A percentile compares a stretch with the other conserved stretches of the same genome.
Conservation (phyloP, 2,888 invertebrate species). For the Eucera pruinosa region DNA sequence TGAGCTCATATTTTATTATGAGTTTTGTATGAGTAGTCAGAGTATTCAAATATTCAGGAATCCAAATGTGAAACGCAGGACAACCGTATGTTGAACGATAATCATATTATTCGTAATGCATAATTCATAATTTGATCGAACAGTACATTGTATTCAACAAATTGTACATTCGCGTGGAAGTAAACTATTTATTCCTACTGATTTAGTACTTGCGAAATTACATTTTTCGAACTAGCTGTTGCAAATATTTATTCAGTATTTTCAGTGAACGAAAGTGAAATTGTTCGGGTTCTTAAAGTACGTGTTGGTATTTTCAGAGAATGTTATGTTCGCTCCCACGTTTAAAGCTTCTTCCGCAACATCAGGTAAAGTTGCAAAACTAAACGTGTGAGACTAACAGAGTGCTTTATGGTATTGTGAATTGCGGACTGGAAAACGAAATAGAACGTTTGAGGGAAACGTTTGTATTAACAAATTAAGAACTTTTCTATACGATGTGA, state of each 20-base stretch:
- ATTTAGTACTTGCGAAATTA: neutral
- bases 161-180: too few relatives aligned
- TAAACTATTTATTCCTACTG: too few relatives aligned
- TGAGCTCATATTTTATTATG: too few relatives aligned
- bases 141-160: too few relatives aligned
- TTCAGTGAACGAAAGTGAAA: neutral
- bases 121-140: too few relatives aligned
- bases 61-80: neutral
- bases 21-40: too few relatives aligned
- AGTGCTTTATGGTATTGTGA: conserved; percentile 31
- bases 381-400: conserved; percentile 57
- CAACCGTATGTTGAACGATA: neutral
- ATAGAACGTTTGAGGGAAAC: neutral
- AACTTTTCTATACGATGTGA: neutral
- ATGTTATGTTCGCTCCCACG: conserved; percentile 91
- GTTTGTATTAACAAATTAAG: neutral
- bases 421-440: conserved; percentile 1
- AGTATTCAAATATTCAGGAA: too few relatives aligned
- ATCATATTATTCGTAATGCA: too few relatives aligned
- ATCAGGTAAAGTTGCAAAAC: conserved; percentile 86
- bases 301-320: conserved; percentile 86
- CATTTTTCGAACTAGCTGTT: neutral
- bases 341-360: conserved; percentile 92
- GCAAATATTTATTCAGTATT: neutral
- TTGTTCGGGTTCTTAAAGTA: conserved; percentile 40